Conservation (phyloP, 2,888 invertebrate genomes). For the Chaitophorus viminalis region DNA sequence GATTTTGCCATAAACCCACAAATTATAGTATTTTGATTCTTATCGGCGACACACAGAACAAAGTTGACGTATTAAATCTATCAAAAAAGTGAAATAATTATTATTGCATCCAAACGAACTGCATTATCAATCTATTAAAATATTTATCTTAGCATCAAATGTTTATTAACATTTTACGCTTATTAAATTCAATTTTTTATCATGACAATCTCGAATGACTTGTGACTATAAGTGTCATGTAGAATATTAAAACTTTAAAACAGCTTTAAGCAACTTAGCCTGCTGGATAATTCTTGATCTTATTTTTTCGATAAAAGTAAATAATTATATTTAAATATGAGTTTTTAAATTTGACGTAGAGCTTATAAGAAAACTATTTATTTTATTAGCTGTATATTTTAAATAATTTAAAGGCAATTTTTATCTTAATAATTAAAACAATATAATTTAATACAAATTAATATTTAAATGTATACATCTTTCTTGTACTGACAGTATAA, state of each 20-base stretch:
- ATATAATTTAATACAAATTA: too few relatives aligned
- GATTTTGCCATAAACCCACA: not conserved
- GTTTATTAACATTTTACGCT: not conserved
- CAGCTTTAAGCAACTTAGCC: not conserved
- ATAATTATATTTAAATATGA: not conserved
- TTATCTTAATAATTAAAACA: too few relatives aligned
- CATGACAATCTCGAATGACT: not conserved
- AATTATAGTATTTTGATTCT: conserved; percentile 27
- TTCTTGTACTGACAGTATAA: too few relatives aligned
- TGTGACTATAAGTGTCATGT: not conserved
- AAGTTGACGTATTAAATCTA: not conserved
- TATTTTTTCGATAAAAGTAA: not conserved
- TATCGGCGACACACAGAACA: not conserved
- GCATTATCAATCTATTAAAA: conserved; percentile 5
- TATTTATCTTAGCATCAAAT: not conserved
- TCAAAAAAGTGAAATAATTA: not conserved
- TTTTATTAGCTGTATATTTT: too few relatives aligned
- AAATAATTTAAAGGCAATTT: too few relatives aligned
- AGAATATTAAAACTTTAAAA: not conserved
- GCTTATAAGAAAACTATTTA: too few relatives aligned
- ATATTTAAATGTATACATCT: too few relatives aligned
- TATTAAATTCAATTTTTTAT: not conserved
- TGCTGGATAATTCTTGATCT: not conserved
- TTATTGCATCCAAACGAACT: not conserved
- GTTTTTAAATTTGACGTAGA: too few relatives aligned